Percentiles rank a stretch among this genome's conserved stretches.
Evolutionary conservation across 2,113 vertebrate species (phyloP).

Genomic region (Cisticola juncidis): DNA sequence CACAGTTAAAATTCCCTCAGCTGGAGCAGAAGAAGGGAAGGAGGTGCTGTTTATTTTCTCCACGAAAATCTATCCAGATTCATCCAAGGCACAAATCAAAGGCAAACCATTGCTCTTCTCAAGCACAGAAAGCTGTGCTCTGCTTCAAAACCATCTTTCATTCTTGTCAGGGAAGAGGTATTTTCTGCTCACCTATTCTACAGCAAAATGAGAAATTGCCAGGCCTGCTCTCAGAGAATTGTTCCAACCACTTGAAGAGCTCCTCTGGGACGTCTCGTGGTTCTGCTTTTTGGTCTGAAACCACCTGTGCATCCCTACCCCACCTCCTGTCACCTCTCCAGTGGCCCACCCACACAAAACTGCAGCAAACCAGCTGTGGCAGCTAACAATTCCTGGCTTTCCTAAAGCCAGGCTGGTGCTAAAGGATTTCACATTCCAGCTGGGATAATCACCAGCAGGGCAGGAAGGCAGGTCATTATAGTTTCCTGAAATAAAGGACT

Average conservation of each 20-base stretch:
- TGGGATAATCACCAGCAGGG: background rate
- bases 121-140: background rate
- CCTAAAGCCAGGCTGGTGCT: background rate
- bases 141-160: background rate
- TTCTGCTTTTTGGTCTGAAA: background rate
- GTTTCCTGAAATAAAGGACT: slow-evolving; percentile 26
- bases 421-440: background rate
- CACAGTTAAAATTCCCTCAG: background rate
- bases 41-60: background rate
- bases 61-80: background rate
- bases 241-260: background rate
- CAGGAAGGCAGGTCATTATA: slow-evolving; percentile 49
- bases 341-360: background rate
- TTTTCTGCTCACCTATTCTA: background rate
- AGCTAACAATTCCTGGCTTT: background rate
- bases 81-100: background rate
- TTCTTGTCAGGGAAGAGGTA: background rate
- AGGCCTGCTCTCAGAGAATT: rapidly evolving
- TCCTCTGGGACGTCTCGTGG: background rate
- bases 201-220: background rate
- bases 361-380: rapidly evolving
- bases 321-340: background rate
- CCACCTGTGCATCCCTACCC: background rate
- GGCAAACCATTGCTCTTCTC: background rate
- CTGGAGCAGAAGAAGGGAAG: background rate